Base-by-base conservation (phyloP, 2,797 vertebrate genomes). In the Siniperca obscura region DNA sequence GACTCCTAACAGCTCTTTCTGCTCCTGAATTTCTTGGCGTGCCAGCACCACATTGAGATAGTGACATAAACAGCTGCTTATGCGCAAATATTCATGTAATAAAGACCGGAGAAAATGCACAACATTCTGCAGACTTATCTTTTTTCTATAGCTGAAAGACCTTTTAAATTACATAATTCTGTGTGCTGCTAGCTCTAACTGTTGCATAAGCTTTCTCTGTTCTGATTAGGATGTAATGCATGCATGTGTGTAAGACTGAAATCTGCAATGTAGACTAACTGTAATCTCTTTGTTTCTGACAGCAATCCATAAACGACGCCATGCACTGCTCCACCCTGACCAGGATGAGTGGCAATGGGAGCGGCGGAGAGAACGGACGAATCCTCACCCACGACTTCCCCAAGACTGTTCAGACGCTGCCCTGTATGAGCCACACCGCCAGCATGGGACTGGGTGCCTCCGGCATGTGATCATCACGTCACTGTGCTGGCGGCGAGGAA, bases 291-390 rank as follows among this genome's bases (percentile, higher is more conserved):
- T 93, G 93, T 96, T 91, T 61, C 3, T 14, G 90, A 87, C 97
- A 99, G 98, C 97, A 99, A 96, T 98, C 97, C 95, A 97, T 99
- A 95, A 98, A 97, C 1, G 97, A 99, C 93, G 98, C 98, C 96
- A 97, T 99, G 97, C 96, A 95, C 95, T 98, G 97, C 95, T 98
- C 98, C 93, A 98, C 98, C 77, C 95, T 99, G 95, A 97, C 97
- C 90, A 94, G 97, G 91, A 97, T 97, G 82, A 97, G 97, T 17
- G 96, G 97, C 87, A 97, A 97, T 36, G 96, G 97, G 88, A 95
- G 94, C 38, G 92, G 94, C 77, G 94, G 94, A 81, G 98, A 99
- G 94, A 99, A 99, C 5, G 98, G 98, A 90, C 96, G 98, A 86
- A 97, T 99, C 91, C 96, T 99, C 93, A 97, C 97, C 94, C 98